Percentiles rank a stretch among this genome's conserved stretches.
These are phyloP conservation scores for Tiaroga cobitis DNA, from an alignment of 2,797 vertebrate species.

Conservation along the genomic window DNA sequence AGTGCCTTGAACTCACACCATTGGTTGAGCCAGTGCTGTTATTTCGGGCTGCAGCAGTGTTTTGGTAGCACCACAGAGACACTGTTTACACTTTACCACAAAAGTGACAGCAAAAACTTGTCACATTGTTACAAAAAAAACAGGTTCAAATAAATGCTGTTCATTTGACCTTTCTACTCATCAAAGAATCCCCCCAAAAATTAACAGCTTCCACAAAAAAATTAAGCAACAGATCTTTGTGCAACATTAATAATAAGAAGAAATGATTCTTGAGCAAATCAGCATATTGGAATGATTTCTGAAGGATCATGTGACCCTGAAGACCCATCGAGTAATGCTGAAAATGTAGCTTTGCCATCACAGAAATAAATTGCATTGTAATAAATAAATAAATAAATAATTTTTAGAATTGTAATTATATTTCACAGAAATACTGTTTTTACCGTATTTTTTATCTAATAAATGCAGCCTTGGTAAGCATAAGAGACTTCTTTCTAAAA, in stretches of 20 bases:
- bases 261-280: neutral
- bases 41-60: neutral
- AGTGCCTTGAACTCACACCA: neutral
- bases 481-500: neutral
- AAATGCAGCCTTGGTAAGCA: neutral
- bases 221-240: neutral
- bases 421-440: neutral
- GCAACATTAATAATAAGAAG: neutral
- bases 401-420: neutral
- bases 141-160: neutral
- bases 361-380: neutral
- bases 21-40: neutral
- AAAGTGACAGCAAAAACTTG: neutral
- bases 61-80: neutral
- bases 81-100: neutral
- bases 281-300: constrained; percentile 2
- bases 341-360: neutral
- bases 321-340: neutral
- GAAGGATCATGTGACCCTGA: neutral
- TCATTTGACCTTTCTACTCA: neutral
- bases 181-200: too few relatives aligned
- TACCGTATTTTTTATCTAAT: neutral
- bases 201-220: neutral
- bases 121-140: neutral
- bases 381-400: neutral